These are phyloP conservation scores for Orchesellides sinensis DNA, from an alignment of 2,888 invertebrate genomes.

Conservation along the genomic window DNA sequence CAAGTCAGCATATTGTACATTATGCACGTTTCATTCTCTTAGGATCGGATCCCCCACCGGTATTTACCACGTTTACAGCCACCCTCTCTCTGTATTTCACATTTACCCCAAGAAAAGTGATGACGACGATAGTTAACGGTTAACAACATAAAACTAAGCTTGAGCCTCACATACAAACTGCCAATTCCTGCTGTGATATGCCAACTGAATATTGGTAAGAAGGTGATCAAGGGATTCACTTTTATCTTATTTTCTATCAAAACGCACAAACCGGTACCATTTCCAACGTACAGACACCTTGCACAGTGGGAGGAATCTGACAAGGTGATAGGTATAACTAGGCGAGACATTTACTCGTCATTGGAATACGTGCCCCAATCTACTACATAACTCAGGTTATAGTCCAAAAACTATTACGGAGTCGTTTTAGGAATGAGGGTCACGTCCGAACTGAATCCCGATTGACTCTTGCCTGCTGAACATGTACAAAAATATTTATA, in stretches of 20 bases:
- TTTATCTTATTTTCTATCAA: background rate
- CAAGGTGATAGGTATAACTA: too few species aligned
- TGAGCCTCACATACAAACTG: conserved; percentile 1
- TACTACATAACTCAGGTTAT: too few species aligned
- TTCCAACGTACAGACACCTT: too few species aligned
- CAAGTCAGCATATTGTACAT: background rate
- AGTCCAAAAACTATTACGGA: background rate
- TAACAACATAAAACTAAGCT: background rate
- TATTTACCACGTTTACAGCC: conserved; percentile 35
- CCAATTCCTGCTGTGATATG: background rate
- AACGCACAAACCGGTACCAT: too few species aligned
- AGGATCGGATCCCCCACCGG: conserved; percentile 10
- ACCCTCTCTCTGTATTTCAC: background rate
- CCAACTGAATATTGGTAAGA: too few species aligned
- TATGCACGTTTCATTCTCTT: too few species aligned
- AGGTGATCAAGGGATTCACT: too few species aligned
- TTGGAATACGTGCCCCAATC: too few species aligned
- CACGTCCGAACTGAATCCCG: conserved; percentile 44
- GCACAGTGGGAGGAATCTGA: too few species aligned
- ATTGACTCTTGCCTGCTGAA: conserved; percentile 50
- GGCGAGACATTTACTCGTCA: too few species aligned
- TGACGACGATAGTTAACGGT: background rate
- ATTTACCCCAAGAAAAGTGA: background rate
- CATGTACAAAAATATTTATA: conserved; percentile 44
- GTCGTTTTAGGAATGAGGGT: conserved; percentile 34